Conservation (phyloP, 2,888 invertebrate species). For the Germaria angustata region DNA sequence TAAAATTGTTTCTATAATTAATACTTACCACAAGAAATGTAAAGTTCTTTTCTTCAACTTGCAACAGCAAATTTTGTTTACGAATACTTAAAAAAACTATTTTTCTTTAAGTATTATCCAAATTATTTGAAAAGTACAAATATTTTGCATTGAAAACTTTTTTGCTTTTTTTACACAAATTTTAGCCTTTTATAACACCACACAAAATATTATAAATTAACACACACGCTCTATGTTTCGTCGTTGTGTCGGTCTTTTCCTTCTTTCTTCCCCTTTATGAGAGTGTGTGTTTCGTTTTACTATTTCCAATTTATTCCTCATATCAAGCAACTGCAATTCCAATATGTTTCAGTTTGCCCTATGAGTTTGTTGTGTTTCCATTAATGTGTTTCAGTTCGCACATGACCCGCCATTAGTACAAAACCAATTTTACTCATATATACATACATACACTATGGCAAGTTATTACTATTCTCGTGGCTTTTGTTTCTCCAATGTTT, state of each 20-base stretch:
- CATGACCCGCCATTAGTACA: constrained; percentile 53
- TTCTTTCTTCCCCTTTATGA: constrained; percentile 30
- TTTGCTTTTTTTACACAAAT: constrained; percentile 37
- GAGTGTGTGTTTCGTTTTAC: constrained; percentile 18
- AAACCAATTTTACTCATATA: too few relatives aligned
- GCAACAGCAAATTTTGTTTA: background rate
- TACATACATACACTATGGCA: background rate
- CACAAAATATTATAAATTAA: constrained; percentile 62
- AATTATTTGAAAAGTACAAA: background rate
- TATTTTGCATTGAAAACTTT: constrained; percentile 8
- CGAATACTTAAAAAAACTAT: background rate
- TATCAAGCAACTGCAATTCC: constrained; percentile 22
- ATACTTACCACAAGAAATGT: constrained; percentile 38
- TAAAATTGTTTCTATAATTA: constrained; percentile 11
- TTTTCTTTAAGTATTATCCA: background rate
- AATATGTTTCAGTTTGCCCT: constrained; percentile 25
- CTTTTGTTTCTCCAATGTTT: constrained; percentile 17
- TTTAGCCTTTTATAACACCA: constrained; percentile 58
- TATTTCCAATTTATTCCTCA: constrained; percentile 18
- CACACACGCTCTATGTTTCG: constrained; percentile 61
- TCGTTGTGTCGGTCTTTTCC: constrained; percentile 65
- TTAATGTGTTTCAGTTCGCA: constrained; percentile 39
- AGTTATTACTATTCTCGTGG: background rate
- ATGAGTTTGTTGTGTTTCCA: constrained; percentile 19
- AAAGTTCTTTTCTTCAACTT: background rate